Conservation (phyloP, 2,797 vertebrate species). For the Eulemur coronatus region DNA sequence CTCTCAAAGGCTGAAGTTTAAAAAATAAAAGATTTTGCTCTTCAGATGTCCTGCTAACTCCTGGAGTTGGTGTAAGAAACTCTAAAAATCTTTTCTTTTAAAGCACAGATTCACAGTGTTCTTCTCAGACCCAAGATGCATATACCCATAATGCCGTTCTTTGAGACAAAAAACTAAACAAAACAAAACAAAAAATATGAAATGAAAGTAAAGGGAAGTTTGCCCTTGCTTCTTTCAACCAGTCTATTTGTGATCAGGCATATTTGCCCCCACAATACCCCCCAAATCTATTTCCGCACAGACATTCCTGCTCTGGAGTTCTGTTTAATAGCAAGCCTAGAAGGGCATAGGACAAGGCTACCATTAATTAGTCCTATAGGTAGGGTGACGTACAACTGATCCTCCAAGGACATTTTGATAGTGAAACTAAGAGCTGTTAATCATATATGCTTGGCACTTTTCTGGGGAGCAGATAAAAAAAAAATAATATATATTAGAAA, state of each 20-base stretch:
- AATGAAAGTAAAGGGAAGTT: background rate
- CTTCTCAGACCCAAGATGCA: background rate
- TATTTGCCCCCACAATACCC: background rate
- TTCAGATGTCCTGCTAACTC: background rate
- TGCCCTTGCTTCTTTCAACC: background rate
- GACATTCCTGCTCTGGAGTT: background rate
- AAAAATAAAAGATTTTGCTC: constrained; percentile 28
- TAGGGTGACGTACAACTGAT: background rate
- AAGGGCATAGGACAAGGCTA: background rate
- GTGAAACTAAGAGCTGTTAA: background rate
- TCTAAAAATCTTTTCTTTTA: background rate
- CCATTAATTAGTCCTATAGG: background rate
- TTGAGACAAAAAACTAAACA: background rate
- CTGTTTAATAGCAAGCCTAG: background rate
- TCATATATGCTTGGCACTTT: background rate
- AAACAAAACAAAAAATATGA: background rate
- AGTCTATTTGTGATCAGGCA: background rate
- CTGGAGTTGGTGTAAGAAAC: background rate
- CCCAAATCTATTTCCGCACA: background rate
- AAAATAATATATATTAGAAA: background rate
- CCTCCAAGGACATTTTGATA: background rate
- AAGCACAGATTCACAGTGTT: constrained; percentile 7
- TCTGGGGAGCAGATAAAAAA: background rate
- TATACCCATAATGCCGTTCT: background rate
- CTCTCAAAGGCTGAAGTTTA: constrained; percentile 25